These are phyloP conservation scores for Malurus cyaneus DNA, from an alignment of 2,113 vertebrate genomes.

Conservation along the genomic window DNA sequence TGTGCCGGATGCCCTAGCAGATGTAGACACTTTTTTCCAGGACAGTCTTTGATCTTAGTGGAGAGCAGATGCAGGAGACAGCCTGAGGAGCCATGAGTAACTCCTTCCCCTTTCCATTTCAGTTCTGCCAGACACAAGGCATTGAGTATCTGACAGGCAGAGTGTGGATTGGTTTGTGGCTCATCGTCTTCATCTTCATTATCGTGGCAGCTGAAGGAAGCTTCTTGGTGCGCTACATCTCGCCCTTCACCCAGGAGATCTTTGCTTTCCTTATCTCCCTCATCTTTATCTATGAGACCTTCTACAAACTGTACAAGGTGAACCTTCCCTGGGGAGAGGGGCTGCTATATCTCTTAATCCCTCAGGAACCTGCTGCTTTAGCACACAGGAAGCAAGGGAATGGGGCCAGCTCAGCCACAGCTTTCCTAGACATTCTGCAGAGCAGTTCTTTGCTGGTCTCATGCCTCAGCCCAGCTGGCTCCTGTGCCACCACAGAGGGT, in stretches of 20 bases:
- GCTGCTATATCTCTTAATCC: background rate
- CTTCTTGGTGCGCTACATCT: conserved; percentile 96
- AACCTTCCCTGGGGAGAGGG: background rate
- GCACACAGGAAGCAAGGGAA: background rate
- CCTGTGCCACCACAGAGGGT: background rate
- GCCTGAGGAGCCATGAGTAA: background rate
- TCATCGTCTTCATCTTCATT: conserved; percentile 91
- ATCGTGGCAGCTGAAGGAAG: conserved; percentile 95
- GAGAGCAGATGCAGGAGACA: background rate
- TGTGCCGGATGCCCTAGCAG: background rate
- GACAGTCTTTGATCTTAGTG: background rate
- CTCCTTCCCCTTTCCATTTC: conserved; percentile 4
- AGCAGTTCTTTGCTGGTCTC: background rate
- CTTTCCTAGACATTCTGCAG: background rate
- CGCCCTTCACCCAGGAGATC: conserved; percentile 97
- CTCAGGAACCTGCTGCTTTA: background rate
- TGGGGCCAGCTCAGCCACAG: background rate
- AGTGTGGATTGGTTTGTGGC: conserved; percentile 98
- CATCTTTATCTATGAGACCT: conserved; percentile 98
- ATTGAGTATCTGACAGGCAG: conserved; percentile 95
- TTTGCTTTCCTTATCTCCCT: conserved; percentile 98
- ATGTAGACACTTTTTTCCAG: background rate
- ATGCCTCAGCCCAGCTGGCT: background rate
- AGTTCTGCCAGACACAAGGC: conserved; percentile 92
- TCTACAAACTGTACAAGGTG: conserved; percentile 95